Conservation (phyloP, 2,797 vertebrate genomes). For the Manis pentadactyla region DNA sequence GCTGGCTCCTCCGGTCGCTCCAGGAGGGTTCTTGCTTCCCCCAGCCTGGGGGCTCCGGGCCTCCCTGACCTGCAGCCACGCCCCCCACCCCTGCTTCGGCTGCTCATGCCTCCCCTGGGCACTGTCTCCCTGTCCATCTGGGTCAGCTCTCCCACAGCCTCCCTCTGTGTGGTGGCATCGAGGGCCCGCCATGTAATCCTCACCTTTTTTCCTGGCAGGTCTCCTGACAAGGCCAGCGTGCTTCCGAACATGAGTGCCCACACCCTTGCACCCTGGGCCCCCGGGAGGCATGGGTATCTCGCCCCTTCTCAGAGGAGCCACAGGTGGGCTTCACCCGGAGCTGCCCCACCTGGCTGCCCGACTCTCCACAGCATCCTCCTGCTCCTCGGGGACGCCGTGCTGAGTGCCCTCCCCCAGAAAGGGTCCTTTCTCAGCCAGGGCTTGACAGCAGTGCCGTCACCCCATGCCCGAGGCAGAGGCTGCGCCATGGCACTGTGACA, state of each 20-base stretch:
- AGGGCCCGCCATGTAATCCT: no score
- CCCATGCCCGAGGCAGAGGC: no score
- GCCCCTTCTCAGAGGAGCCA: neutral
- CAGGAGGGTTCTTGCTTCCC: no score
- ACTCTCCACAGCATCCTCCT: neutral
- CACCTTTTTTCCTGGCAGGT: neutral
- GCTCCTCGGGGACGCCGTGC: accelerated
- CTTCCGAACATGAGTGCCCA: neutral
- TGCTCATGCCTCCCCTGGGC: no score
- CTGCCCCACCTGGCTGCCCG: accelerated
- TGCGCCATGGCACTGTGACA: accelerated
- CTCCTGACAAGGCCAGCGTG: accelerated
- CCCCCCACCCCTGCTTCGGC: no score
- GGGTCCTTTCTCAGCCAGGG: neutral
- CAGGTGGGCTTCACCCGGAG: accelerated
- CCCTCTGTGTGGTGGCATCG: no score
- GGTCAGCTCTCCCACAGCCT: no score
- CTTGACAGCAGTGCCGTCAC: accelerated
- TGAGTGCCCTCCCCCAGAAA: no score
- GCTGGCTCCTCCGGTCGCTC: no score
- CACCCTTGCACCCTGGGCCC: neutral
- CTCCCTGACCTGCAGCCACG: no score
- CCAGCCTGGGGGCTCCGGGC: no score
- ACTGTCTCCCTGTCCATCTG: no score
- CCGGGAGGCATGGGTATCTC: neutral